Percentiles rank a stretch among this genome's conserved stretches.
These are phyloP conservation scores for Paradoxurus hermaphroditus DNA, from an alignment of 2,113 vertebrate genomes.

Conservation along the genomic window DNA sequence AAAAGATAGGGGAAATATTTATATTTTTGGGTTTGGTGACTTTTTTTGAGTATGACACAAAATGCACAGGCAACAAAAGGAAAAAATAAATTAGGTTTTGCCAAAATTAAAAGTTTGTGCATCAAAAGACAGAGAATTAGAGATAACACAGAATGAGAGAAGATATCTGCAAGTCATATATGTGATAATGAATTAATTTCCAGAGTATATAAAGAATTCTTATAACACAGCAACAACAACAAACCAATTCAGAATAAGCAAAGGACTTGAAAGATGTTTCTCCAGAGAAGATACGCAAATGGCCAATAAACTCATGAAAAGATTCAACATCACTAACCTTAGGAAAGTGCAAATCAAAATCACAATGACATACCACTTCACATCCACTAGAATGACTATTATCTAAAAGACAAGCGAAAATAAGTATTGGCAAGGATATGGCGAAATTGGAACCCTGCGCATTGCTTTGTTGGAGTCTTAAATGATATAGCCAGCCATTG, in stretches of 20 bases:
- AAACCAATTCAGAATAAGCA: background rate
- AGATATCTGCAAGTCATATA: background rate
- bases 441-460: background rate
- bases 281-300: background rate
- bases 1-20: background rate
- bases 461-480: background rate
- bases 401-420: background rate
- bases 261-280: background rate
- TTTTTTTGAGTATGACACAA: background rate
- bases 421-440: background rate
- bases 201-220: background rate
- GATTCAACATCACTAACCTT: background rate
- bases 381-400: background rate
- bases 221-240: background rate
- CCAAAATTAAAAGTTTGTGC: background rate
- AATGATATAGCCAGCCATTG: background rate
- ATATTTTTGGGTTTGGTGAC: background rate
- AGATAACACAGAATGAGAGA: background rate
- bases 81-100: background rate
- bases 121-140: background rate
- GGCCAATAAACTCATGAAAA: background rate
- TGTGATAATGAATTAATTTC: background rate
- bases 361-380: background rate
- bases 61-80: background rate
- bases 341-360: conserved; percentile 7